phyloP scores from a whole-genome alignment of 2,888 invertebrate species.

The Limenitis camilla region DNA sequence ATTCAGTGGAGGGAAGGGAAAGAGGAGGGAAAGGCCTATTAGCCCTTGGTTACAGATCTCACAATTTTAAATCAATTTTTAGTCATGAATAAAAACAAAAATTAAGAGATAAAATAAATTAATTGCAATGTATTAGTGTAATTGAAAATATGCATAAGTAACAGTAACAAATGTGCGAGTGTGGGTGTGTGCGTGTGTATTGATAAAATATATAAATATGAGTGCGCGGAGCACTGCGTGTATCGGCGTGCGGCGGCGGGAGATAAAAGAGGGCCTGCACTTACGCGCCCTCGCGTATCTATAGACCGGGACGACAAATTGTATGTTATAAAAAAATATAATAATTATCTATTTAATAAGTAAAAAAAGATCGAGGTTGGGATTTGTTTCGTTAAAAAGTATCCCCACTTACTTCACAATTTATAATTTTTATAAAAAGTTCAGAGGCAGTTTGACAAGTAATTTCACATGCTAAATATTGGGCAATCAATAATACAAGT shows the following conservation, averaged over 20 bases:
- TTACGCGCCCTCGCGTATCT: conserved; percentile 55
- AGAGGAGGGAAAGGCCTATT: too few relatives aligned
- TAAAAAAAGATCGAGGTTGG: too few relatives aligned
- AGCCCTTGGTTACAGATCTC: not conserved
- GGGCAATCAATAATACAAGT: too few relatives aligned
- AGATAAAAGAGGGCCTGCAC: conserved; percentile 69
- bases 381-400: too few relatives aligned
- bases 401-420: too few relatives aligned
- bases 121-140: not conserved
- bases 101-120: not conserved
- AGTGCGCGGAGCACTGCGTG: conserved; percentile 44
- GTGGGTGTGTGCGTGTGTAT: conserved; percentile 35
- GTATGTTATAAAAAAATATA: too few relatives aligned
- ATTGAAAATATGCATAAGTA: not conserved
- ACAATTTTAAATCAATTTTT: not conserved
- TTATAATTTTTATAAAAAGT: too few relatives aligned
- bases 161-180: conserved; percentile 4
- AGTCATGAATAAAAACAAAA: not conserved
- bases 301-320: conserved; percentile 37
- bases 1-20: too few relatives aligned
- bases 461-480: too few relatives aligned
- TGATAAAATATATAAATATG: conserved; percentile 64
- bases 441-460: too few relatives aligned
- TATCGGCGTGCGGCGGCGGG: conserved; percentile 49
- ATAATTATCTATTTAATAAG: too few relatives aligned